Base-by-base conservation (phyloP, 2,113 vertebrate genomes). In the Symphodus melops region DNA sequence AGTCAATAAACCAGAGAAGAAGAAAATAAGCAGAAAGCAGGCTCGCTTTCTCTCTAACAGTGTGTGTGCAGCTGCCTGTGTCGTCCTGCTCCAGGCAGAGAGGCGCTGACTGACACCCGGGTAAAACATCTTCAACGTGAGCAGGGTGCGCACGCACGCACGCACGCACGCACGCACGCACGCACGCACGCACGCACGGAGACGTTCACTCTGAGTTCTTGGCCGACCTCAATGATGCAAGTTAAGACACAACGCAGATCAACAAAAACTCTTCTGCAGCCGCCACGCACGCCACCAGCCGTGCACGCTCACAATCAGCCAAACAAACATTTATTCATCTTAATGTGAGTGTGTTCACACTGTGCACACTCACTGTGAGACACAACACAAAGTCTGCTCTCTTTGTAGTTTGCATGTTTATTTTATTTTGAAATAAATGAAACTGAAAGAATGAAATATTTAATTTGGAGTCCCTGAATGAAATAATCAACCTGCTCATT, bases 191-290 rank as follows among this genome's bases (percentile, higher is more conserved):
- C 36, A 36, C 61, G 53, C 41, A 51, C 46, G 16, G 46, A 74
- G 66, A 49, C 59, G 7, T 7, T 68, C 52, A 7, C 53, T 79
- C 55, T 53, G 10, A 69, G 48, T 58, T 87, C 53, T 75, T 42
- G 14, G 61, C 86, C 81, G 72, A 33, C 88, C 90, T 92, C 90
- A 91, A 91, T 92, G 83, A 87, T 81, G 68, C 92, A 94, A 94
- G 95, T 94, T 94, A 88, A 94, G 95, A 95, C 94, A 95, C 85
- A 94, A 88, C 93, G 91, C 91, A 87, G 65, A 77, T 80, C 63
- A 93, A 94, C 93, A 94, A 94, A 95, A 48, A 6, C 46, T 5
- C 2, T 48, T 48, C 46, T 48, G 17, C 14, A 17, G 16, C 6
- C 19, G 44, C 25, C 25, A 4, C 37, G 9, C 7, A 48, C 44